Evolutionary conservation across 1,140 invertebrate species (phyloP).

Genomic region (Caenorhabditis latens): DNA sequence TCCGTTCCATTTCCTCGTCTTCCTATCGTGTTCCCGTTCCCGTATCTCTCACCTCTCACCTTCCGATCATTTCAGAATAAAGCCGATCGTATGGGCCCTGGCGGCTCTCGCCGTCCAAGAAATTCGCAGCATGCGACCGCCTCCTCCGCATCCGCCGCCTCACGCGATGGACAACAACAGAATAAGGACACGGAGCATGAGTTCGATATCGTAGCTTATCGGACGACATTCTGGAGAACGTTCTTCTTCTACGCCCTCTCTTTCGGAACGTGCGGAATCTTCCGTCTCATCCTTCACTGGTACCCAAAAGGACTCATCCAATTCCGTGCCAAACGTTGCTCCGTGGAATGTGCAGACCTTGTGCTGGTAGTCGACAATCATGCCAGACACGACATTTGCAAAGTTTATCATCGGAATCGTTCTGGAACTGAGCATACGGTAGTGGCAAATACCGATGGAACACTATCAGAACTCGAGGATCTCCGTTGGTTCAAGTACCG

Average conservation of each 20-base stretch:
- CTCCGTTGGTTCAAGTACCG: conserved; percentile 44
- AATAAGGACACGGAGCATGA: background rate
- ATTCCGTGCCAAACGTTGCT: conserved; percentile 65
- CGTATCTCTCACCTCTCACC: background rate
- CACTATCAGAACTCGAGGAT: background rate
- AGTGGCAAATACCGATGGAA: conserved; percentile 1
- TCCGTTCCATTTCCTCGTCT: background rate
- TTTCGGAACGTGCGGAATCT: conserved; percentile 69
- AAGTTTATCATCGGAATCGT: background rate
- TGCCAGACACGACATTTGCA: conserved; percentile 7
- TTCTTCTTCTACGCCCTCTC: conserved; percentile 58
- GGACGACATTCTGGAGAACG: conserved; percentile 29
- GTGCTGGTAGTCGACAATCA: conserved; percentile 67
- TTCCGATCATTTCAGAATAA: background rate
- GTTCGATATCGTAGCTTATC: conserved; percentile 33
- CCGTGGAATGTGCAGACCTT: conserved; percentile 70
- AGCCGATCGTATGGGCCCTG: conserved; percentile 51
- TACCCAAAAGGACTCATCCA: conserved; percentile 68
- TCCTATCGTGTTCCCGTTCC: background rate
- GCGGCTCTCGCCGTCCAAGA: conserved; percentile 55
- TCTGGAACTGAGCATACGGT: conserved; percentile 26
- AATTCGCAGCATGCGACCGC: conserved; percentile 48
- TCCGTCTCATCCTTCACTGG: conserved; percentile 74
- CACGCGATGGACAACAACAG: background rate
- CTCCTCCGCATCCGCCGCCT: conserved; percentile 37